A percentile compares a stretch with the other conserved stretches of the same genome.
phyloP scores from a whole-genome alignment of 2,888 invertebrate species.

The Saturnia japonica region DNA sequence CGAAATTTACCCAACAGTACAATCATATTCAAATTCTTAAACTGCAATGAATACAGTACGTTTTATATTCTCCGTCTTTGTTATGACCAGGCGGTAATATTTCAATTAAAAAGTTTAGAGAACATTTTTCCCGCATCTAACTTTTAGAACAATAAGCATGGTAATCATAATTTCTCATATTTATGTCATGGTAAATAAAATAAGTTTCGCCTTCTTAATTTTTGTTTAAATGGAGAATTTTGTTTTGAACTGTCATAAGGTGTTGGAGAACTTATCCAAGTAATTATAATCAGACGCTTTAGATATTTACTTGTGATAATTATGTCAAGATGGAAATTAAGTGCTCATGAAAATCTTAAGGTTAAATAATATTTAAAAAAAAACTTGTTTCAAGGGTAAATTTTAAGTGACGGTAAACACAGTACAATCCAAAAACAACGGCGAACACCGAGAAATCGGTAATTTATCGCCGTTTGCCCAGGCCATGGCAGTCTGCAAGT shows the following conservation, averaged over 20 bases:
- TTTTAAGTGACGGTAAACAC: no score
- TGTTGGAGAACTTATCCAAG: not conserved
- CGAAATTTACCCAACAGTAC: not conserved
- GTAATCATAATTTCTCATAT: not conserved
- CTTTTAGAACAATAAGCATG: not conserved
- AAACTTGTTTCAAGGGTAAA: no score
- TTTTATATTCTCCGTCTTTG: not conserved
- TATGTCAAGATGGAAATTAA: no score
- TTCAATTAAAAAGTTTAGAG: constrained; percentile 3
- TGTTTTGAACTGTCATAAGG: not conserved
- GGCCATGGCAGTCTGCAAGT: no score
- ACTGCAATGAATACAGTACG: not conserved
- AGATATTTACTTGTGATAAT: no score
- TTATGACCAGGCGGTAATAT: not conserved
- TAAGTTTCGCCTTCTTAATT: not conserved
- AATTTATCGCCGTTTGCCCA: no score
- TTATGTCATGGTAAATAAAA: not conserved
- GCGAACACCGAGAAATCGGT: no score
- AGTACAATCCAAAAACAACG: no score
- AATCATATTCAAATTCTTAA: not conserved
- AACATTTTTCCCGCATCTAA: not conserved
- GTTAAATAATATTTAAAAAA: no score
- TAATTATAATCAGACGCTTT: no score
- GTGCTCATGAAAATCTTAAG: no score
- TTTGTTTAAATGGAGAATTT: not conserved